A percentile compares a stretch with the other conserved stretches of the same genome.
Evolutionary conservation across 1,140 invertebrate genomes (phyloP).

Genomic region (Dermatophagoides farinae): DNA sequence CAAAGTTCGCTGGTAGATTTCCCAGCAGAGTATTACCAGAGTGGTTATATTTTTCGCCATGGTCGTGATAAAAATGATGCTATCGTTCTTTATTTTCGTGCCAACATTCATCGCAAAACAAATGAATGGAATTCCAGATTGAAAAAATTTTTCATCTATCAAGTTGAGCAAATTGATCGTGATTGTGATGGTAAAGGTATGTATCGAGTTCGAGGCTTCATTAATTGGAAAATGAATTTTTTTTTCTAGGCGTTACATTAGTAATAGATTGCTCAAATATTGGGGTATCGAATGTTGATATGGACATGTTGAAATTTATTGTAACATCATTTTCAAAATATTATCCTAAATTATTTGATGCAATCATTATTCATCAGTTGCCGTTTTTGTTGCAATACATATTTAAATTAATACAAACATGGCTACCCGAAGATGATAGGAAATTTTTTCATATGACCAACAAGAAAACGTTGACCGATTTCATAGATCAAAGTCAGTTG

Average conservation of each 20-base stretch:
- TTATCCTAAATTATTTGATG: constrained; percentile 10
- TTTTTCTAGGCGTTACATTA: background rate
- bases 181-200: constrained; percentile 8
- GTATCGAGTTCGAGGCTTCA: background rate
- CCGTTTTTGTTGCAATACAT: constrained; percentile 9
- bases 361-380: constrained; percentile 13
- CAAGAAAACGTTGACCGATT: constrained; percentile 10
- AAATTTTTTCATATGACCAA: constrained; percentile 9
- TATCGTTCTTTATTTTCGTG: background rate
- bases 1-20: constrained; percentile 3
- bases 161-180: constrained; percentile 7
- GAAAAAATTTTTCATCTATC: constrained; percentile 12
- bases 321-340: constrained; percentile 8
- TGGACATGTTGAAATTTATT: constrained; percentile 12
- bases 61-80: constrained; percentile 8
- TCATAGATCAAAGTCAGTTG: background rate
- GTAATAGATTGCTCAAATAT: constrained; percentile 8
- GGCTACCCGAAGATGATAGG: constrained; percentile 11
- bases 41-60: constrained; percentile 10
- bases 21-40: constrained; percentile 13
- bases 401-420: constrained; percentile 12
- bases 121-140: background rate
- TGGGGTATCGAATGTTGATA: constrained; percentile 9
- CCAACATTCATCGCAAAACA: constrained; percentile 12
- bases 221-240: background rate